phyloP scores from a whole-genome alignment of 2,888 invertebrate species.

The Melikaiella ostensackeni region DNA sequence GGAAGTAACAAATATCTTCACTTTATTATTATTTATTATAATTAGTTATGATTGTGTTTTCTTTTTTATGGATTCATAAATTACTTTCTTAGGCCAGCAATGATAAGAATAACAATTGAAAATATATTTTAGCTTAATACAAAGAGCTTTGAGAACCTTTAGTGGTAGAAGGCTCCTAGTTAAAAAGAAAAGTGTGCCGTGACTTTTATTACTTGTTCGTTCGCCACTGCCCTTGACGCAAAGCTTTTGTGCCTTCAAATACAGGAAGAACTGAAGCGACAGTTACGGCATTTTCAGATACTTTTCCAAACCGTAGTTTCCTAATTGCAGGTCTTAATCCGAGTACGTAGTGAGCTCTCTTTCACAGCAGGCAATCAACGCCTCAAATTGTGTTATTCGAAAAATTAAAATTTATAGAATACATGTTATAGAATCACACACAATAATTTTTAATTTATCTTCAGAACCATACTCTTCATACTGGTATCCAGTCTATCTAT shows the following conservation, averaged over 20 bases:
- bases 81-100: neutral
- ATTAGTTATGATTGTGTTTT: no score
- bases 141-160: neutral
- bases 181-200: neutral
- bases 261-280: neutral
- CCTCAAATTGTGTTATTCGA: no score
- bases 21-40: neutral
- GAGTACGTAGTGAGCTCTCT: neutral
- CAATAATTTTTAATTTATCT: no score
- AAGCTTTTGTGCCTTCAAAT: constrained; percentile 4
- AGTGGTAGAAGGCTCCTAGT: neutral
- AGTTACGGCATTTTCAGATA: neutral
- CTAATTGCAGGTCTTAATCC: neutral
- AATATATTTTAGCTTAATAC: neutral
- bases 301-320: neutral
- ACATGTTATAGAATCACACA: no score
- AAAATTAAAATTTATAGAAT: no score
- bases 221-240: neutral
- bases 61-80: neutral
- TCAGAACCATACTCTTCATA: no score
- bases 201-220: constrained; percentile 1
- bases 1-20: neutral
- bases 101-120: neutral
- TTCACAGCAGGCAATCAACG: no score
- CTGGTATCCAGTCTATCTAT: no score